Percentiles rank a stretch among this genome's conserved stretches.
Evolutionary conservation across 2,797 vertebrate species (phyloP).

Genomic region (Garrulus glandarius): DNA sequence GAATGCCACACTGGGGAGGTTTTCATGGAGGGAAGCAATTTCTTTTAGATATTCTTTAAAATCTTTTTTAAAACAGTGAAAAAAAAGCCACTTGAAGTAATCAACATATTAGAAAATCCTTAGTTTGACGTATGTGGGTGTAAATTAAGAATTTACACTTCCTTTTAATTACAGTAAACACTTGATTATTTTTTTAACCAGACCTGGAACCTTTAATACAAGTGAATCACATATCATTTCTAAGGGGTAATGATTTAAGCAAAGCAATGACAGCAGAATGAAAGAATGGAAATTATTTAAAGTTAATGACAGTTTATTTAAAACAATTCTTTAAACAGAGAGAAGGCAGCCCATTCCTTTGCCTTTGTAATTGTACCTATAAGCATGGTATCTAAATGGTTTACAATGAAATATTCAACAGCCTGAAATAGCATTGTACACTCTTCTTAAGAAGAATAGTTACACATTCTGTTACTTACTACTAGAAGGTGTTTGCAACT

Average conservation of each 20-base stretch:
- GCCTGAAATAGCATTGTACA: not conserved
- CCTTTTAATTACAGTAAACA: not conserved
- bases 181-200: not conserved
- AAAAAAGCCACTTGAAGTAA: not conserved
- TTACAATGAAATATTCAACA: not conserved
- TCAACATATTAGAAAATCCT: not conserved
- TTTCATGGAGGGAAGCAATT: not conserved
- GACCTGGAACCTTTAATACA: not conserved
- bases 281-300: not conserved
- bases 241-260: not conserved
- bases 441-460: not conserved
- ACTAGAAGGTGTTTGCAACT: not conserved
- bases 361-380: not conserved
- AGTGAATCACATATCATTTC: not conserved
- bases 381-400: rapidly evolving
- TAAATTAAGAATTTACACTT: not conserved
- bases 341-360: not conserved
- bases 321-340: not conserved
- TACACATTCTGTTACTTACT: not conserved
- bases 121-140: not conserved
- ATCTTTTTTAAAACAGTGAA: not conserved
- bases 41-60: not conserved
- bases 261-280: not conserved
- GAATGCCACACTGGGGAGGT: not conserved
- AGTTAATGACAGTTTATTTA: not conserved